These are phyloP conservation scores for Myripristis jacobus DNA, from an alignment of 2,797 vertebrate species.

Conservation along the genomic window DNA sequence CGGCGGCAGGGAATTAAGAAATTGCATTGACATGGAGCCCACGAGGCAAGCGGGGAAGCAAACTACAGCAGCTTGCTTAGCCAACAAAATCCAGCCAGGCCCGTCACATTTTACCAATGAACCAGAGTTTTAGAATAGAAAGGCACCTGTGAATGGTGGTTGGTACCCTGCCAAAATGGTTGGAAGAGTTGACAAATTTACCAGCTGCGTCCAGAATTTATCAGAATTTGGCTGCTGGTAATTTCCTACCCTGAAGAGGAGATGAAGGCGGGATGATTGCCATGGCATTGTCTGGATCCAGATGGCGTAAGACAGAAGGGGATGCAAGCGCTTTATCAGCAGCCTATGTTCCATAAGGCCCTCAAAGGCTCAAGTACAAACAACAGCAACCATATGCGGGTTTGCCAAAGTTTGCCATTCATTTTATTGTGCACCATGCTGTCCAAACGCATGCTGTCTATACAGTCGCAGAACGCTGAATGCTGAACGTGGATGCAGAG, in stretches of 20 bases:
- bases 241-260: slow-evolving; percentile 64
- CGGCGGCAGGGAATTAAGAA: slow-evolving; percentile 15
- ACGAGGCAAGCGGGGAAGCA: slow-evolving; percentile 6
- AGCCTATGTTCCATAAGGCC: slow-evolving; percentile 63
- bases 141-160: slow-evolving; percentile 37
- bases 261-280: slow-evolving; percentile 59
- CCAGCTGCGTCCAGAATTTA: slow-evolving; percentile 54
- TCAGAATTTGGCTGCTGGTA: slow-evolving; percentile 68
- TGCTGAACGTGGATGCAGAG: too few relatives aligned
- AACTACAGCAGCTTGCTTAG: neutral
- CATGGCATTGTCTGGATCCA: slow-evolving; percentile 65
- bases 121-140: slow-evolving; percentile 38
- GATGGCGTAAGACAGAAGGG: slow-evolving; percentile 72
- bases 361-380: slow-evolving; percentile 61
- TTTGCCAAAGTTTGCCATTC: slow-evolving; percentile 42
- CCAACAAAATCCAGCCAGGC: slow-evolving; percentile 9
- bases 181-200: slow-evolving; percentile 60
- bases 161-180: slow-evolving; percentile 69
- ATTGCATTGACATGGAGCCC: neutral
- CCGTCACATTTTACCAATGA: slow-evolving; percentile 32
- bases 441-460: neutral
- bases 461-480: too few relatives aligned
- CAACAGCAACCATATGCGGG: slow-evolving; percentile 41
- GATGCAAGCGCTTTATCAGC: slow-evolving; percentile 63
- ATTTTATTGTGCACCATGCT: slow-evolving; percentile 11